phyloP scores from a whole-genome alignment of 2,888 invertebrate species.

The Icerya purchasi region DNA sequence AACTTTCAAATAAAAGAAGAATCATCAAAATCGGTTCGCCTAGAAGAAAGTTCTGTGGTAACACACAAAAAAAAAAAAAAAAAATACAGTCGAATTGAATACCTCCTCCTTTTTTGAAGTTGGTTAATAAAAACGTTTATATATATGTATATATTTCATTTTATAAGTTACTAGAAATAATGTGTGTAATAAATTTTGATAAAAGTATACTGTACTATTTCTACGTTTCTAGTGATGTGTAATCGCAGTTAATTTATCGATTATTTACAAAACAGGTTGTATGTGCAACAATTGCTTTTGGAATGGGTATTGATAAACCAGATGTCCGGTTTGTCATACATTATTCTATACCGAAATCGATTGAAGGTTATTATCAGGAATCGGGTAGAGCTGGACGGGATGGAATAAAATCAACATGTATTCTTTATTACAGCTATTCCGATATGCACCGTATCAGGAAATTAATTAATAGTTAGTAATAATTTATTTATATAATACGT shows the following conservation, averaged over 20 bases:
- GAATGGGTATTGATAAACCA: constrained; percentile 98
- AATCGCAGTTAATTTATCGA: neutral
- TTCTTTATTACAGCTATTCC: constrained; percentile 66
- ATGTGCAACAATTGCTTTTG: constrained; percentile 95
- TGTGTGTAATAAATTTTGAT: no score
- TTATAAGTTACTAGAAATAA: no score
- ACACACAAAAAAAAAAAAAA: no score
- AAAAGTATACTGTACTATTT: constrained; percentile 2
- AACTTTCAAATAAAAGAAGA: no score
- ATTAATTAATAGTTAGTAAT: constrained; percentile 14
- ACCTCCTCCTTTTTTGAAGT: no score
- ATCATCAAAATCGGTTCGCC: no score
- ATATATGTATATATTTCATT: no score
- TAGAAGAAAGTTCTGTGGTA: no score
- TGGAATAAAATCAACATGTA: constrained; percentile 60
- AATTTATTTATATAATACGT: no score
- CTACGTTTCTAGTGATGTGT: neutral
- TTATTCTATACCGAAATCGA: constrained; percentile 77
- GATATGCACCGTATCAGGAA: constrained; percentile 30
- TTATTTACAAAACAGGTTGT: constrained; percentile 41
- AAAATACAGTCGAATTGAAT: no score
- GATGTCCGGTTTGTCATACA: constrained; percentile 89
- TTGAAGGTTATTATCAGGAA: constrained; percentile 95
- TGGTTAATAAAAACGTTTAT: no score
- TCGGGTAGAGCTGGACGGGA: constrained; percentile 92